Evolutionary conservation across 2,888 invertebrate genomes (phyloP).

Genomic region (Eupeodes latifasciatus): DNA sequence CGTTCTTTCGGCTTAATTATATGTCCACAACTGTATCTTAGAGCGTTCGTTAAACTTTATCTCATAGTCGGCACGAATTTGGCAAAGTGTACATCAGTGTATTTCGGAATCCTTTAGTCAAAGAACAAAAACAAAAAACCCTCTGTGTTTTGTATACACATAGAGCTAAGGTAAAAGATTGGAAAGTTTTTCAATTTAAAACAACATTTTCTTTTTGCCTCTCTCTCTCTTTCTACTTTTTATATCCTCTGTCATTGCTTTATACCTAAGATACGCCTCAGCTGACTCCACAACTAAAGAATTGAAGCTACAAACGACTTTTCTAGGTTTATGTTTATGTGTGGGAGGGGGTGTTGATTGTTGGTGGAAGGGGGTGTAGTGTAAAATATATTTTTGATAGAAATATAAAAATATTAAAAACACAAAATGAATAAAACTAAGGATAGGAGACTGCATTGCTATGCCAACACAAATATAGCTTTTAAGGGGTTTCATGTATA

Average conservation of each 20-base stretch:
- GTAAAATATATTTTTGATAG: conserved; percentile 37
- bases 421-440: conserved; percentile 19
- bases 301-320: conserved; percentile 28
- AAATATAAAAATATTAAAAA: conserved; percentile 35
- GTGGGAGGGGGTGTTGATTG: not conserved
- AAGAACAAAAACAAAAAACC: conserved; percentile 1
- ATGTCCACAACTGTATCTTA: no score
- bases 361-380: not conserved
- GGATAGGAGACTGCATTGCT: conserved; percentile 32
- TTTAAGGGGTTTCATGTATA: not conserved
- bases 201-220: conserved; percentile 36
- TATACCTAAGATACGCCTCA: conserved; percentile 36
- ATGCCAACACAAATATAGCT: conserved; percentile 52
- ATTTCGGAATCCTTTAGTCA: conserved; percentile 2
- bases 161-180: conserved; percentile 47
- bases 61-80: conserved; percentile 2
- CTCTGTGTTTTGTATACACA: not conserved
- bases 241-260: conserved; percentile 27
- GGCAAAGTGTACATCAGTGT: not conserved
- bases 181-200: conserved; percentile 69
- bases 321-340: not conserved
- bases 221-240: not conserved
- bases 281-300: conserved; percentile 35
- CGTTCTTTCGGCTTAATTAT: no score
- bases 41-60: conserved; percentile 49